These are phyloP conservation scores for Hymenopus coronatus DNA, from an alignment of 2,888 invertebrate species.

Conservation along the genomic window DNA sequence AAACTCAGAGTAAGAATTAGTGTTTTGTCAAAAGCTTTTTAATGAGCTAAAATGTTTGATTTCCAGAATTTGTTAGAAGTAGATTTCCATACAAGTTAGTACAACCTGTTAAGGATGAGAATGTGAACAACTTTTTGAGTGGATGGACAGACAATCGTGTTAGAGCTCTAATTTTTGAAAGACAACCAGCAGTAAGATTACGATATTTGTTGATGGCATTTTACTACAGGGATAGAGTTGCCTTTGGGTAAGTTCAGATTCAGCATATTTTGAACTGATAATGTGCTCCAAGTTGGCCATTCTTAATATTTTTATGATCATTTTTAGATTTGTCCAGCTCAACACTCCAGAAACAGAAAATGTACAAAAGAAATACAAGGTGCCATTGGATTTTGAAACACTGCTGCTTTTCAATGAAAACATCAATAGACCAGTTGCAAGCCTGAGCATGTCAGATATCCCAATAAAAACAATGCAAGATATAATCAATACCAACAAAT, in stretches of 20 bases:
- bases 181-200: slow-evolving; percentile 69
- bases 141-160: slow-evolving; percentile 93
- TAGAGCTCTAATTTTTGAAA: slow-evolving; percentile 83
- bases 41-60: background rate
- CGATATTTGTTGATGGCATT: slow-evolving; percentile 86
- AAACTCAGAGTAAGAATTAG: too few species aligned
- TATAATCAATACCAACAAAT: slow-evolving; percentile 84
- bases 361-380: slow-evolving; percentile 67
- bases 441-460: slow-evolving; percentile 86
- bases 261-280: background rate
- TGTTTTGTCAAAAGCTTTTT: background rate
- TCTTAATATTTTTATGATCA: background rate
- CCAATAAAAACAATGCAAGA: slow-evolving; percentile 84
- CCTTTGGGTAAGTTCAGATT: slow-evolving; percentile 70
- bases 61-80: slow-evolving; percentile 77
- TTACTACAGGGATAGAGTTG: slow-evolving; percentile 79
- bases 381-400: slow-evolving; percentile 71
- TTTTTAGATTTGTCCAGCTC: slow-evolving; percentile 64
- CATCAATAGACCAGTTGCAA: slow-evolving; percentile 73
- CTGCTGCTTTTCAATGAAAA: slow-evolving; percentile 90
- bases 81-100: slow-evolving; percentile 83
- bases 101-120: slow-evolving; percentile 58
- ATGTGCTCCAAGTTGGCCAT: background rate
- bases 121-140: slow-evolving; percentile 72
- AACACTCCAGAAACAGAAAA: slow-evolving; percentile 59